A percentile compares a stretch with the other conserved stretches of the same genome.
These are phyloP conservation scores for Euzetes globulus DNA, from an alignment of 2,888 invertebrate genomes.

Conservation along the genomic window DNA sequence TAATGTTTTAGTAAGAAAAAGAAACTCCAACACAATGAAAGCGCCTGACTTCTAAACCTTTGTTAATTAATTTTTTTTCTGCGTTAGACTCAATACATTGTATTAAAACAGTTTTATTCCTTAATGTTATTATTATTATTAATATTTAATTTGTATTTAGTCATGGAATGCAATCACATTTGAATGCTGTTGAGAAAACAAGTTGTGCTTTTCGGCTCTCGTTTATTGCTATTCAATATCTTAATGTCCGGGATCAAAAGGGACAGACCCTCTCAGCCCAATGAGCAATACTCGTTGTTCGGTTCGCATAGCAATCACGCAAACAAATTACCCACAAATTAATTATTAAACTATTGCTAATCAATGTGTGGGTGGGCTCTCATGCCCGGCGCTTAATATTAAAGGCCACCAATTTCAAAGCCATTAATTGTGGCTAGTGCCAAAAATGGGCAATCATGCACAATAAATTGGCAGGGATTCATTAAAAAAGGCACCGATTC, in stretches of 20 bases:
- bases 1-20: background rate
- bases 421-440: background rate
- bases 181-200: background rate
- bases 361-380: conserved; percentile 30
- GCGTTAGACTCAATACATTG: background rate
- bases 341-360: conserved; percentile 22
- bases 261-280: background rate
- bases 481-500: background rate
- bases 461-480: conserved; percentile 11
- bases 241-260: conserved; percentile 24
- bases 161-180: conserved; percentile 20
- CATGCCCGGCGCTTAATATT: background rate
- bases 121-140: conserved; percentile 18
- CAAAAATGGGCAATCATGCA: conserved; percentile 16
- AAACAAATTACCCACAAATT: conserved; percentile 23
- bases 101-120: background rate
- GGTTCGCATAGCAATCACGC: conserved; percentile 24
- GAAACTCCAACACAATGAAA: background rate
- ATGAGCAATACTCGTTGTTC: background rate
- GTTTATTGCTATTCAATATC: background rate
- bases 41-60: conserved; percentile 8
- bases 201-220: background rate
- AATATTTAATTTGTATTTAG: conserved; percentile 29
- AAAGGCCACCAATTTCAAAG: conserved; percentile 1
- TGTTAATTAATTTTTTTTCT: conserved; percentile 26